Evolutionary conservation across 2,797 vertebrate genomes (phyloP), one percentile per base, ranked within the genome.

Genomic region (Falco peregrinus): DNA sequence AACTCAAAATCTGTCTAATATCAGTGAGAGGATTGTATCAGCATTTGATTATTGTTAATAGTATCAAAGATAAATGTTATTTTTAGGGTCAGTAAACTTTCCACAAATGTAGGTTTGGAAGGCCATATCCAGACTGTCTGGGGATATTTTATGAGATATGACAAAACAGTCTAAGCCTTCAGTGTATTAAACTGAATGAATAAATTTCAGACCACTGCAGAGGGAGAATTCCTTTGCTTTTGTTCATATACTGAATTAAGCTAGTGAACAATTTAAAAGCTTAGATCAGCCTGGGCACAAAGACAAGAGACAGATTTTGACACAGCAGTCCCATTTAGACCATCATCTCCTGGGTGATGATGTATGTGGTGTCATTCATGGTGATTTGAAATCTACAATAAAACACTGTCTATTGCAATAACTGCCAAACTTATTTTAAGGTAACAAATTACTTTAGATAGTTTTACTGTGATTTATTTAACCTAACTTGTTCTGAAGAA

Each of bases 361-460:
- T 95, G 41, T 87, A 84, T 97, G 93, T 63, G 43, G 31, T 97
- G 94, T 97, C 96, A 93, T 68, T 96, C 87, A 77, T 83, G 84
- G 79, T 96, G 95, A 96, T 96, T 93, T 95, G 94, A 94, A 94
- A 91, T 91, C 87, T 84, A 87, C 92, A 95, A 75, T 96, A 95
- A 96, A 96, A 87, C 85, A 97, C 68, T 94, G 90, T 87, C 95
- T 94, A 16, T 70, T 91, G 93, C 89, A 85, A 54, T 74, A 90
- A 86, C 93, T 92, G 95, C 92, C 96, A 95, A 95, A 94, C 91
- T 96, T 96, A 93, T 91, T 95, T 94, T 95, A 95, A 96, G 88
- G 87, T 97, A 95, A 95, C 93, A 89, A 94, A 96, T 97, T 89
- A 61, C 80, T 82, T 80, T 85, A 82, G 90, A 60, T 89, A 71